Base-by-base conservation (phyloP, 2,888 invertebrate genomes). In the Timema cristinae region DNA sequence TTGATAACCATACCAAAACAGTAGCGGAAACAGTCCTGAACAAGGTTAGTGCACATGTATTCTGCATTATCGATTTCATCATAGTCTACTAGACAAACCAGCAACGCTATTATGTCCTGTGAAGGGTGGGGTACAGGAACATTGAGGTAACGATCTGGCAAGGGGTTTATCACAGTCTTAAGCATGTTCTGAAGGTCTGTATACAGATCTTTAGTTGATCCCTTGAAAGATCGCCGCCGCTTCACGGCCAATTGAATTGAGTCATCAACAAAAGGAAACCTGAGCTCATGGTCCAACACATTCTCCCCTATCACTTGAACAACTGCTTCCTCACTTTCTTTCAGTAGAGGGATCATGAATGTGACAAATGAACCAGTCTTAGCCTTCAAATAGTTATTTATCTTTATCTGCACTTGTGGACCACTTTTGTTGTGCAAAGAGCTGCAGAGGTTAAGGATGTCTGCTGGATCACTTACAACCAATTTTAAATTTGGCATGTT, bases 231-330 rank as follows among this genome's bases (percentile, higher is more conserved):
- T 8, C 16, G 16, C 6, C 63, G 61, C 7, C 51, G 8, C 56
- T 69, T 63, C 47, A 69, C 63, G 50, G 69, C 49, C 6, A n/a
- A n/a, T 7, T 69, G 48, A 8, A 63, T 59, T 16, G 50, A 47
- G n/a, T 68, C 16, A 32, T 11, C 63, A 9, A 9, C 10, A 11
- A 13, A 13, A 13, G 83, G 81, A 77, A 87, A 84, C 78, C 86
- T 84, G 71, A 83, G 78, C 79, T 85, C 85, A 70, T 84, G 81
- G 5, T 84, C 81, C 66, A 90, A 80, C 69, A 83, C 78, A 68
- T 81, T 79, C 11, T 81, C 78, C 47, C 87, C 88, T 15, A 90
- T 82, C 0, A 87, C 85, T 78, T 89, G 87, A 47, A 90, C 84
- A 54, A 84, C 84, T 2, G 87, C 89, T 78, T 90, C 89, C 78